Evolutionary conservation across 92 coral and sea anemone species (phyloP).

Genomic region (Meandrina meandrites): DNA sequence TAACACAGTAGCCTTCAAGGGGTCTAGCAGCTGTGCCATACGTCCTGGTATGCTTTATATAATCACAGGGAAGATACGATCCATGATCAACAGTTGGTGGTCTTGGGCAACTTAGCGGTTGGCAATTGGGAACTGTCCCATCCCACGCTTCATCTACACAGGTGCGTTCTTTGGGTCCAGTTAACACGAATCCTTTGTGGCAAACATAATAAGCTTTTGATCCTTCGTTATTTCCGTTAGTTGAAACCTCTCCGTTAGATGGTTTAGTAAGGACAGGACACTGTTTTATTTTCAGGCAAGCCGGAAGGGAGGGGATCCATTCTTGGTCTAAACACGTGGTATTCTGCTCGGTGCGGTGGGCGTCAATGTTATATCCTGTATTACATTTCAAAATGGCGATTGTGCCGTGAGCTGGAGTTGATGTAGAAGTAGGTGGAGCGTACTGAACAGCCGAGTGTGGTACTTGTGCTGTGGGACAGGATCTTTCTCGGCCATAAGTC

Average conservation of each 20-base stretch:
- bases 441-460: too few relatives aligned
- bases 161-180: slow-evolving; percentile 26
- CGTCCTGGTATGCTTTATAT: background rate
- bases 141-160: slow-evolving; percentile 30
- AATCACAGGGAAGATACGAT: slow-evolving; percentile 1
- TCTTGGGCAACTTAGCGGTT: slow-evolving; percentile 18
- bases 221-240: slow-evolving; percentile 21
- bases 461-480: too few relatives aligned
- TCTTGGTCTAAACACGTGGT: too few relatives aligned
- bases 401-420: too few relatives aligned
- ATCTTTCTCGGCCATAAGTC: too few relatives aligned
- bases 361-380: too few relatives aligned
- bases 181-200: slow-evolving; percentile 27
- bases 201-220: slow-evolving; percentile 33
- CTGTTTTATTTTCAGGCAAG: background rate
- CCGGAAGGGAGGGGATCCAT: slow-evolving; percentile 29
- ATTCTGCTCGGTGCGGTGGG: too few relatives aligned
- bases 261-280: slow-evolving; percentile 20
- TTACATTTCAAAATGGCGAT: too few relatives aligned
- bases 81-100: slow-evolving; percentile 28
- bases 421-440: too few relatives aligned
- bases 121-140: slow-evolving; percentile 32
- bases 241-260: slow-evolving; percentile 16
- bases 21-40: slow-evolving; percentile 28
- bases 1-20: slow-evolving; percentile 31